Conservation (phyloP, 2,797 vertebrate species). For the Philypnodon macrostomus region DNA sequence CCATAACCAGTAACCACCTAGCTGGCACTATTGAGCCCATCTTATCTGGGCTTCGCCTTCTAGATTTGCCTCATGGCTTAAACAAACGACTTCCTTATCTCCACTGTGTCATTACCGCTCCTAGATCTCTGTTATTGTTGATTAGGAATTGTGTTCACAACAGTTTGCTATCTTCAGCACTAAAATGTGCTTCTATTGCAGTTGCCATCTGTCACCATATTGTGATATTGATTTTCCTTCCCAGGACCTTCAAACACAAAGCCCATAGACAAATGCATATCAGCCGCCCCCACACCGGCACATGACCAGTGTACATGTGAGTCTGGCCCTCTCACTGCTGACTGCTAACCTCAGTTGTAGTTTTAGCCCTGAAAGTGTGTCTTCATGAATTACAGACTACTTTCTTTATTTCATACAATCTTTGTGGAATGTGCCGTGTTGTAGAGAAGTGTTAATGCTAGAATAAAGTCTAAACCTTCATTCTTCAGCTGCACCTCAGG, state of each 20-base stretch:
- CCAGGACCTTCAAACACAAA: conserved; percentile 26
- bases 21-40: too few species aligned
- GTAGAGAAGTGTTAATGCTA: neutral
- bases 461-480: neutral
- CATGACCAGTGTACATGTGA: conserved; percentile 45
- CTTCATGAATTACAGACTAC: neutral
- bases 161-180: neutral
- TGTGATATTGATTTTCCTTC: conserved; percentile 48
- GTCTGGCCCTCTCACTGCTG: conserved; percentile 26
- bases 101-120: conserved; percentile 7
- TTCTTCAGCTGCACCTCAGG: conserved; percentile 15
- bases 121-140: conserved; percentile 17
- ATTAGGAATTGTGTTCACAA: conserved; percentile 26
- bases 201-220: conserved; percentile 47
- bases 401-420: neutral
- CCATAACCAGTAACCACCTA: too few species aligned
- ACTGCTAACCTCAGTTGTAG: conserved; percentile 32
- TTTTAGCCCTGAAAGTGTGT: conserved; percentile 4
- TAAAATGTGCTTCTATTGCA: conserved; percentile 1
- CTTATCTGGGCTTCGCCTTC: too few species aligned
- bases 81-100: too few species aligned
- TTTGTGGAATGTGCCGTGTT: conserved; percentile 5
- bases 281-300: conserved; percentile 38
- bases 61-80: too few species aligned
- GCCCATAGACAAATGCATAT: conserved; percentile 2